Percentiles rank a stretch among this genome's conserved stretches.
These are phyloP conservation scores for Canis aureus DNA, from an alignment of 2,113 vertebrate genomes.

Conservation along the genomic window DNA sequence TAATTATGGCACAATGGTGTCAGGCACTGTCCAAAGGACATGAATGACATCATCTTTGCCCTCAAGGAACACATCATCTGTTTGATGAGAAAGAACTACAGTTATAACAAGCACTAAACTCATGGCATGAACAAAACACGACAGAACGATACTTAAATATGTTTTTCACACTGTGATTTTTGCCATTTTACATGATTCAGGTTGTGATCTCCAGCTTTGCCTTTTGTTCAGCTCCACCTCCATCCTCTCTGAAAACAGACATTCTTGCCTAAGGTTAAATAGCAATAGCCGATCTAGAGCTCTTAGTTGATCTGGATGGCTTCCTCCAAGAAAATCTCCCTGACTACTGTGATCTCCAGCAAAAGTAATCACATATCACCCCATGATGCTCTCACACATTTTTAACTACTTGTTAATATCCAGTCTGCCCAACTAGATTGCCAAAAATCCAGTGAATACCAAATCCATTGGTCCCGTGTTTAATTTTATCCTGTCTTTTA, in stretches of 20 bases:
- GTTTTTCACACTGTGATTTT: not conserved
- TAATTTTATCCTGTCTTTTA: not conserved
- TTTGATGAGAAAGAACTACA: slow-evolving; percentile 21
- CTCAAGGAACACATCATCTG: slow-evolving; percentile 28
- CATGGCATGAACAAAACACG: not conserved
- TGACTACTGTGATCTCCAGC: not conserved
- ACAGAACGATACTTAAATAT: not conserved
- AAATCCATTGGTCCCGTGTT: not conserved
- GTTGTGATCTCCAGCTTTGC: not conserved
- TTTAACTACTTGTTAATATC: slow-evolving; percentile 1
- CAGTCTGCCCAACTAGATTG: not conserved
- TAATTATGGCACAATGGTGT: not conserved
- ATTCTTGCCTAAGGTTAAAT: slow-evolving; percentile 2
- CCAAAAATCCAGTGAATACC: not conserved
- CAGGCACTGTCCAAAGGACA: not conserved
- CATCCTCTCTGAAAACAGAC: not conserved
- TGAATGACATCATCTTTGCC: not conserved
- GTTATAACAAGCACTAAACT: not conserved
- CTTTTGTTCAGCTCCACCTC: slow-evolving; percentile 1
- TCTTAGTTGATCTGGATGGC: not conserved
- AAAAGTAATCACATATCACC: not conserved
- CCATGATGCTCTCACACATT: not conserved
- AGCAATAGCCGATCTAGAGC: not conserved
- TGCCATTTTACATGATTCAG: not conserved
- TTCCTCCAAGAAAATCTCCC: slow-evolving; percentile 38